Evolutionary conservation across 1,140 invertebrate species (phyloP), one percentile per base, ranked within the genome.

Genomic region (Temnothorax longispinosus): DNA sequence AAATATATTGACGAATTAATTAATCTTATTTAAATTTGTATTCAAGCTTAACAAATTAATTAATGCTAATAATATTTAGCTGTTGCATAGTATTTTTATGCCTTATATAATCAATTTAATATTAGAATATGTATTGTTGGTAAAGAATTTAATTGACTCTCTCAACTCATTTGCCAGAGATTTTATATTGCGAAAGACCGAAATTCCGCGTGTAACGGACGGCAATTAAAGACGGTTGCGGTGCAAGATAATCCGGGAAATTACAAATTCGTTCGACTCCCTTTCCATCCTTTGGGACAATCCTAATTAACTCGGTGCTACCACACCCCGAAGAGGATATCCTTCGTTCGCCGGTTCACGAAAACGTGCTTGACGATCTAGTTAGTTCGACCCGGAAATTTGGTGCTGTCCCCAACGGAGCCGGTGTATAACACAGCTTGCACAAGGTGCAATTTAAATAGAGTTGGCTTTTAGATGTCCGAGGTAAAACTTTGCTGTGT

Each of bases 281-380:
- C 62, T 78, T 78, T 32, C 47, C 47, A 47, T 78, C 74, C 82
- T 78, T 78, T 65, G 71, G 58, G 82, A 85, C 58, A 78, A 78
- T 78, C 74, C 82, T 78, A 85, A 85, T 85, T 85, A 85, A 78
- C 82, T 85, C 41, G 41, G 41, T 15, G 18, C 21, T 78, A 32
- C 21, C 41, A 18, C 54, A 32, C 71, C 54, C 41, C 27, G 58
- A 75, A 32, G n/a, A 64, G 72, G 47, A 85, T 85, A 85, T 84
- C 74, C 75, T 65, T 85, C 69, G 80, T 74, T 44, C 64, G 10
- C 67, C 41, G 35, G 41, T 60, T 82, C 54, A 82, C 80, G 80
- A 75, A 84, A 84, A 84, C 80, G 71, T 60, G 54, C 54, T 74
- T 75, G 80, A 60, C 80, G 71, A 84, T 84, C 80, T 84, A 84